A percentile compares a stretch with the other conserved stretches of the same genome.
phyloP scores from a whole-genome alignment of 1,140 invertebrate species.

The Tenebrio molitor region DNA sequence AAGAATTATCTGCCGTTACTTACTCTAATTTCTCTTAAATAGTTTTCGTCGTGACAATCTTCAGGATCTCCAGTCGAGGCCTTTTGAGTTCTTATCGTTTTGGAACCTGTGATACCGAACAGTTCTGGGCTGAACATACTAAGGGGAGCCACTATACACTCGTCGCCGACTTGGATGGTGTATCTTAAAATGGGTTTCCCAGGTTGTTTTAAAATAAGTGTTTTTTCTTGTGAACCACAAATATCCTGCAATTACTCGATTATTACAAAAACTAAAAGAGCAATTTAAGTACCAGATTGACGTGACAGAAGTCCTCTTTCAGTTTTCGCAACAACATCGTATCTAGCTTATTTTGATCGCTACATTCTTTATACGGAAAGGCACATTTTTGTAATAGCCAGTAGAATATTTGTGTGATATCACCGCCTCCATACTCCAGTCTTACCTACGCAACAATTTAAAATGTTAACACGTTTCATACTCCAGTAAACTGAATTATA shows the following conservation, averaged over 20 bases:
- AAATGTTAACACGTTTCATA: too few relatives aligned
- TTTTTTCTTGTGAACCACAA: slow-evolving; percentile 86
- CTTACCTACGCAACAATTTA: slow-evolving; percentile 66
- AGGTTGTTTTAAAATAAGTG: slow-evolving; percentile 82
- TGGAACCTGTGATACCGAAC: slow-evolving; percentile 85
- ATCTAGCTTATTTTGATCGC: slow-evolving; percentile 78
- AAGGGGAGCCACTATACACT: slow-evolving; percentile 91
- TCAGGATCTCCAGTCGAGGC: slow-evolving; percentile 86
- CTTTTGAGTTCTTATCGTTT: slow-evolving; percentile 80
- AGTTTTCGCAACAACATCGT: slow-evolving; percentile 84
- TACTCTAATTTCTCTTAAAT: slow-evolving; percentile 88
- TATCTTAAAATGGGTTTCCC: slow-evolving; percentile 80
- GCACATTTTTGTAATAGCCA: slow-evolving; percentile 90
- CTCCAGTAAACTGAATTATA: too few relatives aligned
- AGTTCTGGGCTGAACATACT: slow-evolving; percentile 92
- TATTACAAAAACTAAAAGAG: too few relatives aligned
- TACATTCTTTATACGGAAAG: slow-evolving; percentile 89
- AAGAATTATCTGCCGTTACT: slow-evolving; percentile 21
- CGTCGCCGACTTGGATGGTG: slow-evolving; percentile 89
- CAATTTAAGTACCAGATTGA: slow-evolving; percentile 77
- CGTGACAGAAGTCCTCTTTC: slow-evolving; percentile 92
- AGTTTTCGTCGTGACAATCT: slow-evolving; percentile 95
- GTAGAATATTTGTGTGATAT: slow-evolving; percentile 88
- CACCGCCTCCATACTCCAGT: slow-evolving; percentile 91
- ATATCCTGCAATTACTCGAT: slow-evolving; percentile 72